Evolutionary conservation across 2,797 vertebrate genomes (phyloP).

Genomic region (Lepilemur ruficaudatus): DNA sequence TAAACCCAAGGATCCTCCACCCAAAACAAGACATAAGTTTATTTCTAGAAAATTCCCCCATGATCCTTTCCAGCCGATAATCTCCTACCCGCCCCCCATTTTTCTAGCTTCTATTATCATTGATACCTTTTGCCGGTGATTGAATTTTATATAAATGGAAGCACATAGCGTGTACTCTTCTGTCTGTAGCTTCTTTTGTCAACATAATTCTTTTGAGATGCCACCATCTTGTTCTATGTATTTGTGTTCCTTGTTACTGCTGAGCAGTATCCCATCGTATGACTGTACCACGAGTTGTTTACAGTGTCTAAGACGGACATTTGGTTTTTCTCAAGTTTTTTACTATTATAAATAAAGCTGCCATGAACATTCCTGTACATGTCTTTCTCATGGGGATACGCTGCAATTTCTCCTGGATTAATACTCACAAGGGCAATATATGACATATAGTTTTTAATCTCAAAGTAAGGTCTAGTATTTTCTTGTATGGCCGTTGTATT

Average conservation of each 20-base stretch:
- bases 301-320: neutral
- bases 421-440: neutral
- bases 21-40: slow-evolving; percentile 18
- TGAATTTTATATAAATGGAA: neutral
- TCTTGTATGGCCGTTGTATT: neutral
- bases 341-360: neutral
- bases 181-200: neutral
- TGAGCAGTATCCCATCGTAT: neutral
- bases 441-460: neutral
- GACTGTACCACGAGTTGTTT: neutral
- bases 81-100: neutral
- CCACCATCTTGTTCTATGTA: neutral
- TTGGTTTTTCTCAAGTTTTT: neutral
- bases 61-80: neutral
- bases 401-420: neutral
- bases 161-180: neutral
- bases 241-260: neutral
- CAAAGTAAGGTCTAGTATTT: neutral
- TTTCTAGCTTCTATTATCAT: neutral
- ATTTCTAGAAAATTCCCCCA: neutral
- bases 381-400: neutral
- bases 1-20: neutral
- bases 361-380: neutral
- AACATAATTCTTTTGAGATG: neutral
- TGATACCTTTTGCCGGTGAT: neutral